Base-by-base conservation (phyloP, 64 coral and sea anemone species). In the Hydrozoanthus tunicans region DNA sequence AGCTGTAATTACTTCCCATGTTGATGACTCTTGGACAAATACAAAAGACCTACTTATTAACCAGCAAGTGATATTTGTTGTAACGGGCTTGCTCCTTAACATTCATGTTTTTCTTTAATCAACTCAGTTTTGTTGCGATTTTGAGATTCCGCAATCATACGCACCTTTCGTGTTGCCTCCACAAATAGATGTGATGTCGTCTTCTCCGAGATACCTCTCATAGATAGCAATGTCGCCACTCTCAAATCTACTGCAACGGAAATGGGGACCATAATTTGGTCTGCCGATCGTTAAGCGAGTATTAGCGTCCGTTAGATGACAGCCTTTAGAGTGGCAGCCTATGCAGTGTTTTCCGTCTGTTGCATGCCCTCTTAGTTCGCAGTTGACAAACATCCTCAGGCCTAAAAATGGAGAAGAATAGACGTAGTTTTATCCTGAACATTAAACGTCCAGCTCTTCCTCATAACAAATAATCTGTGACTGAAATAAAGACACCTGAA, bases 171-270 rank as follows among this genome's bases (percentile, higher is more conserved):
- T 6, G 59, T 83, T 67, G 54, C 83, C 77, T 20, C 94, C 97
- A 89, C 97, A 99, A 70, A 99, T 73, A 20, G 69, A 92, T 59
- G 89, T 78, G 12, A 99, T 90, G 61, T 99, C 92, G 14, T 92
- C 90, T 58, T 89, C 62, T 55, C 74, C 88, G 56, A 99, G 79
- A 25, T 96, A 99, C 55, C 56, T 91, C 89, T 99, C 97, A 80
- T 93, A 99, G 70, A 99, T 90, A 0, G 97, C 91, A 6, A 99
- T 85, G 20, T 99, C 97, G 9, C 97, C 97, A 20, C 94, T 95
- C 62, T 99, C 94, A 90, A 99, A 99, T 74, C 93, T 95, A 6
- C 94, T 95, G 64, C 94, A 99, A n/a, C 83, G 94, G 83, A 93
- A 94, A 15, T 99, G 94, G 60, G 94, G 97, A 1, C 94, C 91